phyloP scores from a whole-genome alignment of 2,113 vertebrate species.

The Mirza zaza region DNA sequence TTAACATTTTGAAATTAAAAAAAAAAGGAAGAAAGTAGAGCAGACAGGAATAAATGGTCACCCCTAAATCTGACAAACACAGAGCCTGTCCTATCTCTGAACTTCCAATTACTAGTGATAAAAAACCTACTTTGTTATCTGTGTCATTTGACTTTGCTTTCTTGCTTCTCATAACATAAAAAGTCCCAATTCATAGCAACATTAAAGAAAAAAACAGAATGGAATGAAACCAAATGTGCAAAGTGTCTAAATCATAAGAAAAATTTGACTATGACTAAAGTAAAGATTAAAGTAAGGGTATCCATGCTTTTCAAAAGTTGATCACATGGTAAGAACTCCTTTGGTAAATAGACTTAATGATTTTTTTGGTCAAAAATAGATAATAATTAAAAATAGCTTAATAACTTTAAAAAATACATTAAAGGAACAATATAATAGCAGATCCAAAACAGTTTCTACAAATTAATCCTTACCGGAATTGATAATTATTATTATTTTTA shows the following conservation, averaged over 20 bases:
- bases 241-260: background rate
- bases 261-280: background rate
- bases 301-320: background rate
- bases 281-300: background rate
- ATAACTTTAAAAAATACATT: slow-evolving; percentile 11
- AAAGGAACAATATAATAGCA: background rate
- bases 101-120: background rate
- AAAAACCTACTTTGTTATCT: background rate
- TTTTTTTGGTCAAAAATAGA: background rate
- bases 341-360: background rate
- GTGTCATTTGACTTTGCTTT: background rate
- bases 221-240: background rate
- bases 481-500: no score
- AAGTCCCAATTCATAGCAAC: background rate
- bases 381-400: background rate
- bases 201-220: background rate
- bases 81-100: background rate
- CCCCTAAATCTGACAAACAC: background rate
- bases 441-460: background rate
- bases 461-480: background rate
- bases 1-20: no score
- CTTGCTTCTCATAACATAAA: background rate
- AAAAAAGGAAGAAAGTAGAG: background rate
- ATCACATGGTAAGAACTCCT: background rate
- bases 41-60: background rate